Evolutionary conservation across 2,888 invertebrate species (phyloP).

Genomic region (Drosophila paranaensis): DNA sequence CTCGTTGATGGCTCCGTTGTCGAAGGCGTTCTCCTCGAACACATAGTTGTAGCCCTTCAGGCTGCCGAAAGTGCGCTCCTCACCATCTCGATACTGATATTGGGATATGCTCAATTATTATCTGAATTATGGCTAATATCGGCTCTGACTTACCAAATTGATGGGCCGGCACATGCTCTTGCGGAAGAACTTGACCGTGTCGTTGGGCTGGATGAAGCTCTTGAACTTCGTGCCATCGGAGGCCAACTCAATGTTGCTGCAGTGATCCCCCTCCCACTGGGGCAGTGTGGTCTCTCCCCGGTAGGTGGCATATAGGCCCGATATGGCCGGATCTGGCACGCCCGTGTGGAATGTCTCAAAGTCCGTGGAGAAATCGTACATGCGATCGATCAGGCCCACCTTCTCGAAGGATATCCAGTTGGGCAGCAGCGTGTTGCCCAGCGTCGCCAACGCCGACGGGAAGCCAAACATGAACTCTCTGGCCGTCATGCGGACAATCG

Average conservation of each 20-base stretch:
- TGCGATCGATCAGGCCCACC: slow-evolving; percentile 94
- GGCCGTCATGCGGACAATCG: slow-evolving; percentile 92
- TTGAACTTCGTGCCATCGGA: slow-evolving; percentile 95
- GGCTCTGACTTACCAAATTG: slow-evolving; percentile 87
- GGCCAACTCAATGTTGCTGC: slow-evolving; percentile 90
- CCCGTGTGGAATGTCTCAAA: slow-evolving; percentile 92
- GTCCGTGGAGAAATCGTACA: slow-evolving; percentile 94
- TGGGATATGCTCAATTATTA: background rate
- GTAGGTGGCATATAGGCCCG: slow-evolving; percentile 92
- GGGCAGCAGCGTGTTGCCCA: slow-evolving; percentile 93
- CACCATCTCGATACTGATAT: slow-evolving; percentile 87
- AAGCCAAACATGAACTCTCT: slow-evolving; percentile 96
- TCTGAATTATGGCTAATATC: too few relatives aligned
- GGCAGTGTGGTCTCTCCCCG: slow-evolving; percentile 89
- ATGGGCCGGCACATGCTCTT: slow-evolving; percentile 95
- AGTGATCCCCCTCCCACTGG: slow-evolving; percentile 91
- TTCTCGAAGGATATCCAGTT: slow-evolving; percentile 95
- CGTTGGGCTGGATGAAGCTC: slow-evolving; percentile 89
- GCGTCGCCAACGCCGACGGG: slow-evolving; percentile 91
- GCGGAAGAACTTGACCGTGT: slow-evolving; percentile 90
- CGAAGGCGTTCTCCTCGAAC: slow-evolving; percentile 91
- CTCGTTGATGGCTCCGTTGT: slow-evolving; percentile 90
- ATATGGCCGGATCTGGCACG: slow-evolving; percentile 86
- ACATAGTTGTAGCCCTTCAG: slow-evolving; percentile 90
- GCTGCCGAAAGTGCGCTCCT: slow-evolving; percentile 87